Evolutionary conservation across 2,797 vertebrate genomes (phyloP), one percentile per base, ranked within the genome.

Genomic region (Perodicticus potto): DNA sequence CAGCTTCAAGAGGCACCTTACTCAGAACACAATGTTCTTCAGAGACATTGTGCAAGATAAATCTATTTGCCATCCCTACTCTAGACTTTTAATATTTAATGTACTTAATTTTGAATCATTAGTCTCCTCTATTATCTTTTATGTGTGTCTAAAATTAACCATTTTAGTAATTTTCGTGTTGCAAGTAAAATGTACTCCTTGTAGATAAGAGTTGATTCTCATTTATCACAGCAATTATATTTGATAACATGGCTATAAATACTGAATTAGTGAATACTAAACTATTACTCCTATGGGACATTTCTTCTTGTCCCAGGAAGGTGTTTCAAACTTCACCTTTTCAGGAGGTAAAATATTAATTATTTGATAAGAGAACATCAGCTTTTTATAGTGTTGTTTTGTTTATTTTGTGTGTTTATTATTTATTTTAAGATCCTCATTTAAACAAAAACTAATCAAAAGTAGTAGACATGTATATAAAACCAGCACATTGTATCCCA

Each of bases 241-340:
- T 86, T 32, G 25, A 14, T 93, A 59, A 82, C 82, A 14, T 91
- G 43, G 17, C 80, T 85, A 22, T 11, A 0, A 88, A 69, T 19
- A 55, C 53, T 72, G n/a, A 87, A 57, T 67, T 86, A 74, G 27
- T 70, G 43, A 82, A 16, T 81, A 45, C 23, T 16, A 7, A 93
- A 73, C 74, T 88, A 34, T 82, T 82, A 55, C 45, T 77, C 29
- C 16, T 89, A 53, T 16, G 16, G 59, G 22, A 45, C 82, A 37
- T 61, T 82, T 93, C 10, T 93, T 70, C 45, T 96, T 92, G 7
- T 63, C 81, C 25, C 55, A 65, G 22, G 80, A 86, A 40, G 32
- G 55, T 92, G 2, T 97, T 95, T 97, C 91, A 87, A 19, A 93
- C n/a, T 74, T 91, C 2, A 49, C 92, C 43, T 91, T 91, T 23